A percentile compares a stretch with the other conserved stretches of the same genome.
Evolutionary conservation across 2,797 vertebrate genomes (phyloP).

Genomic region (Antrozous pallidus): DNA sequence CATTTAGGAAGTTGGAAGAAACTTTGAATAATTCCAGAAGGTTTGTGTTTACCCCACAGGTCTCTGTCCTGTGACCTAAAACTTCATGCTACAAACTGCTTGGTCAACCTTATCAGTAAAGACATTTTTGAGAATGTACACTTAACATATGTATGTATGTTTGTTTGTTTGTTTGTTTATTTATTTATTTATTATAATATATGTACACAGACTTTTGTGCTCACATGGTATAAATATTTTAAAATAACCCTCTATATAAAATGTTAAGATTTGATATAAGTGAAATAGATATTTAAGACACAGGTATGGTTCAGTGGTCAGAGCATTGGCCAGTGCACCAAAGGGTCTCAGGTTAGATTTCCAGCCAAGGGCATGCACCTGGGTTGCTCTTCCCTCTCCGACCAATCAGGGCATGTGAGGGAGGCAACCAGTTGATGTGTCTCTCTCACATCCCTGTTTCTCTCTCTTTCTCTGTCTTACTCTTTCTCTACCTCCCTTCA

Average conservation of each 20-base stretch:
- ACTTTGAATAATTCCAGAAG: not conserved
- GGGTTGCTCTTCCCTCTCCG: too few relatives aligned
- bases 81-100: not conserved
- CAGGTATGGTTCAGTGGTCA: too few relatives aligned
- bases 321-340: too few relatives aligned
- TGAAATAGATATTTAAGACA: constrained; percentile 6
- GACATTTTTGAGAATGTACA: not conserved
- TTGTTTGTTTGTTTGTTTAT: too few relatives aligned
- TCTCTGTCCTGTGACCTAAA: not conserved
- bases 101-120: not conserved
- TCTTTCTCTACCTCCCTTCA: too few relatives aligned
- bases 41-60: not conserved
- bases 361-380: too few relatives aligned
- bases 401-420: too few relatives aligned
- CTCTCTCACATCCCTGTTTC: too few relatives aligned
- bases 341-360: too few relatives aligned
- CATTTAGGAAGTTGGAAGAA: constrained; percentile 19
- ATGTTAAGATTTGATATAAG: not conserved
- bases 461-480: too few relatives aligned
- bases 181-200: not conserved
- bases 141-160: not conserved
- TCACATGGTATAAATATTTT: not conserved
- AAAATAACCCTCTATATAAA: not conserved
- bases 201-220: not conserved
- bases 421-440: too few relatives aligned